Percentiles rank a stretch among this genome's conserved stretches.
Evolutionary conservation across 2,113 vertebrate genomes (phyloP).

Genomic region (Bettongia penicillata): DNA sequence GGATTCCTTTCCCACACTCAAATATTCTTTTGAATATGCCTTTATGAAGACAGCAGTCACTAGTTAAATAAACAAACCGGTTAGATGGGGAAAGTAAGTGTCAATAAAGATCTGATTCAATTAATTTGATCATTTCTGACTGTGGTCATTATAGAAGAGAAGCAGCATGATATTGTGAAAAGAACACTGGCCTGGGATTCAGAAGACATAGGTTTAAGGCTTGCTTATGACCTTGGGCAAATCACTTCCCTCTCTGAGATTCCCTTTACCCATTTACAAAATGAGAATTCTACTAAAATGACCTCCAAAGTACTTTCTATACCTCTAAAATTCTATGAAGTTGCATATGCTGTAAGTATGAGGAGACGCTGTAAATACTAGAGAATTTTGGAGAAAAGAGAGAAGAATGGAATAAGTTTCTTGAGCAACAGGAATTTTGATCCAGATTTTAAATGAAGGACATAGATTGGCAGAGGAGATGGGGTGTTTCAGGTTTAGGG

Average conservation of each 20-base stretch:
- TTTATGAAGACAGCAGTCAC: neutral
- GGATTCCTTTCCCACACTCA: neutral
- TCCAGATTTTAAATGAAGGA: neutral
- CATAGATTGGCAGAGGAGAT: neutral
- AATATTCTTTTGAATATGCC: rapidly evolving
- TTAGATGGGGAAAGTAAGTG: neutral
- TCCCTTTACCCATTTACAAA: neutral
- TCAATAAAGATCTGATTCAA: neutral
- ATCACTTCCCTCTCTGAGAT: neutral
- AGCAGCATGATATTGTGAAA: neutral
- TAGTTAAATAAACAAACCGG: neutral
- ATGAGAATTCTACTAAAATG: neutral
- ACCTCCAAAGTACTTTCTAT: neutral
- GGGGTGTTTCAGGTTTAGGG: neutral
- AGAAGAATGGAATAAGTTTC: neutral
- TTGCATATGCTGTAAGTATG: neutral
- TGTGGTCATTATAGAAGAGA: neutral
- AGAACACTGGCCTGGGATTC: neutral
- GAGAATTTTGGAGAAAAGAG: neutral
- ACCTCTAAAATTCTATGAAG: neutral
- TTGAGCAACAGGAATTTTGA: neutral
- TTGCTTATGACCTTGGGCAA: neutral
- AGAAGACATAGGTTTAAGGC: neutral
- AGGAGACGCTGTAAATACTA: neutral
- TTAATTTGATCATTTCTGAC: neutral